phyloP scores from a whole-genome alignment of 2,797 vertebrate genomes.

The Brachymystax lenok region DNA sequence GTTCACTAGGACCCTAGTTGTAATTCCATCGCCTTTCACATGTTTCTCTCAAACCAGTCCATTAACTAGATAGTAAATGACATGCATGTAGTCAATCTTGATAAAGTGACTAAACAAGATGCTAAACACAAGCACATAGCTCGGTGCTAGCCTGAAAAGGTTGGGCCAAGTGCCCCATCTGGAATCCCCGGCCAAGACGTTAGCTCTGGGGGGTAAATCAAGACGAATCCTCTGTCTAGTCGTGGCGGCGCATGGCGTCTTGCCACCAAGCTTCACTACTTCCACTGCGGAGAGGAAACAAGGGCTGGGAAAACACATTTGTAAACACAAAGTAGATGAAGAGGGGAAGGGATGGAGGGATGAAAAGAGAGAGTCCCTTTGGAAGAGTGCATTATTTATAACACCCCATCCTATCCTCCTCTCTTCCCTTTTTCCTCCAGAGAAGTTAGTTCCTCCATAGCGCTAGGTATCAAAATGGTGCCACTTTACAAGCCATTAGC shows the following conservation, averaged over 20 bases:
- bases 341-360: constrained; percentile 20
- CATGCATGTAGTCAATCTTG: background rate
- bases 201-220: constrained; percentile 30
- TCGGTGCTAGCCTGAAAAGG: constrained; percentile 7
- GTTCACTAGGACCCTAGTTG: background rate
- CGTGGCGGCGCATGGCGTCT: constrained; percentile 51
- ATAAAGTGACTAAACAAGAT: background rate
- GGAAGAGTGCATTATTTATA: constrained; percentile 70
- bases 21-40: background rate
- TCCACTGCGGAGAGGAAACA: constrained; percentile 45
- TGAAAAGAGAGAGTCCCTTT: constrained; percentile 29
- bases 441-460: constrained; percentile 36
- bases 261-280: constrained; percentile 56
- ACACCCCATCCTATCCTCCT: constrained; percentile 46
- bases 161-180: background rate
- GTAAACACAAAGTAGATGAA: constrained; percentile 70
- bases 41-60: background rate
- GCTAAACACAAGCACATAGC: background rate
- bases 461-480: constrained; percentile 38
- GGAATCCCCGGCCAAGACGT: constrained; percentile 51
- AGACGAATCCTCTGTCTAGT: constrained; percentile 54
- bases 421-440: constrained; percentile 26
- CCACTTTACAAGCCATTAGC: constrained; percentile 62
- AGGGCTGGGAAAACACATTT: constrained; percentile 61
- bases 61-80: background rate